Base-by-base conservation (phyloP, 2,888 invertebrate genomes). In the Aphodius sticticus region DNA sequence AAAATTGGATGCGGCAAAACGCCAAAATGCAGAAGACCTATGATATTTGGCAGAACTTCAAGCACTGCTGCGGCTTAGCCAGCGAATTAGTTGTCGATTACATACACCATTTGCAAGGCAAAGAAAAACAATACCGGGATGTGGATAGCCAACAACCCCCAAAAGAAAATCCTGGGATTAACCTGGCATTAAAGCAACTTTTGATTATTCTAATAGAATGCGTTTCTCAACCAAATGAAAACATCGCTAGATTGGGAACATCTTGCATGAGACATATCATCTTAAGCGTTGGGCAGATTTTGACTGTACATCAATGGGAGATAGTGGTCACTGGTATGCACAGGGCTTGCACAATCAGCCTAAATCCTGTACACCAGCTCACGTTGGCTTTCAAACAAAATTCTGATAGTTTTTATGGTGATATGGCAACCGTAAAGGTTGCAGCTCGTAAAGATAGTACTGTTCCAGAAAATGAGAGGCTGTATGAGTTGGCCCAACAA, bases 391-490 rank as follows among this genome's bases (percentile, higher is more conserved):
- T 98, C 88, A 95, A 96, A 85, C 94, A 95, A 84, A 95, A 96
- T 86, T 98, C 98, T 0, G 96, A 97, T 85, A 97, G 97, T 87
- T 98, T 98, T 89, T 97, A 97, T 88, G 98, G 98, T 0, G 98
- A 98, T 88, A 90, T 95, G 83, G 96, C 96, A 9, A 96, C 96
- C 80, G 97, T 98, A 0, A 97, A 97, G 91, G 97, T 98, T 6
- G 98, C 98, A 0, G 97, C 97, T 0, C 91, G 97, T 75, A 93
- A 95, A 80, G 97, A 98, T 87, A 96, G 96, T 86, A 95, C 96
- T 0, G 91, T 95, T 12, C 94, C 95, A 82, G 97, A 97, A 86
- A 94, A 96, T 85, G 94, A 96, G 69, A 91, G 97, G 83, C 91
- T 98, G 70, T 94, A 96, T 85, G 96, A 97, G 53, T 92, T 98